Conservation (phyloP, 2,888 invertebrate species). For the Cheiracanthium punctorium region DNA sequence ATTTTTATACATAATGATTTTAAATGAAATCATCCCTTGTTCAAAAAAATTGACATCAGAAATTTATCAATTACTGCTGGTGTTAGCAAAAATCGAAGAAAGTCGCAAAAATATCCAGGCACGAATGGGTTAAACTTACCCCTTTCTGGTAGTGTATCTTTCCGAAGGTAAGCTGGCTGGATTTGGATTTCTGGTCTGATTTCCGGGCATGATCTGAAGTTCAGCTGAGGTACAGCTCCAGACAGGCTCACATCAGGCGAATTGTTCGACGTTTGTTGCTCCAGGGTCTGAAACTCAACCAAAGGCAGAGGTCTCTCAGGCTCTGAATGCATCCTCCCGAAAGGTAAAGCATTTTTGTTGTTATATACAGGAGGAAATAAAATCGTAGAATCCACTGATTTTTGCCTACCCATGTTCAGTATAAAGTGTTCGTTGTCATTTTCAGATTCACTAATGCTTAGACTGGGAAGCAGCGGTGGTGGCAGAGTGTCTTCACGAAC, state of each 20-base stretch:
- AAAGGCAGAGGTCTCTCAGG: constrained; percentile 72
- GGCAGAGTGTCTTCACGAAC: constrained; percentile 33
- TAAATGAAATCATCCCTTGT: too few relatives aligned
- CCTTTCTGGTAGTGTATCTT: constrained; percentile 35
- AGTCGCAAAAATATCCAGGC: too few relatives aligned
- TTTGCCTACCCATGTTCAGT: constrained; percentile 34
- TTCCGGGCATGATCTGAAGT: constrained; percentile 72
- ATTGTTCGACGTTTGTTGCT: constrained; percentile 53
- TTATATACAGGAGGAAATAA: constrained; percentile 57
- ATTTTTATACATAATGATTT: too few relatives aligned
- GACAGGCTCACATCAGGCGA: constrained; percentile 12
- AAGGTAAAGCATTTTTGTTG: constrained; percentile 65
- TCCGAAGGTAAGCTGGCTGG: constrained; percentile 52
- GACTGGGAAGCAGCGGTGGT: constrained; percentile 59
- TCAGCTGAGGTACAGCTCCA: constrained; percentile 62
- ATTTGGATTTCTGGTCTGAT: constrained; percentile 71
- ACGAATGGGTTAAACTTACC: neutral
- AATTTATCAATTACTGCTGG: too few relatives aligned
- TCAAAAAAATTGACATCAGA: too few relatives aligned
- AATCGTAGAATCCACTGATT: constrained; percentile 55
- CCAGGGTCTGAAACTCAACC: constrained; percentile 71
- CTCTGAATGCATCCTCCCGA: constrained; percentile 72
- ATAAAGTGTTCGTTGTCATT: constrained; percentile 44
- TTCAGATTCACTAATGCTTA: constrained; percentile 64
- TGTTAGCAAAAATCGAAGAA: too few relatives aligned